Evolutionary conservation across 2,888 invertebrate species (phyloP), one percentile per base, ranked within the genome.

Genomic region (Slavum lentiscoides): DNA sequence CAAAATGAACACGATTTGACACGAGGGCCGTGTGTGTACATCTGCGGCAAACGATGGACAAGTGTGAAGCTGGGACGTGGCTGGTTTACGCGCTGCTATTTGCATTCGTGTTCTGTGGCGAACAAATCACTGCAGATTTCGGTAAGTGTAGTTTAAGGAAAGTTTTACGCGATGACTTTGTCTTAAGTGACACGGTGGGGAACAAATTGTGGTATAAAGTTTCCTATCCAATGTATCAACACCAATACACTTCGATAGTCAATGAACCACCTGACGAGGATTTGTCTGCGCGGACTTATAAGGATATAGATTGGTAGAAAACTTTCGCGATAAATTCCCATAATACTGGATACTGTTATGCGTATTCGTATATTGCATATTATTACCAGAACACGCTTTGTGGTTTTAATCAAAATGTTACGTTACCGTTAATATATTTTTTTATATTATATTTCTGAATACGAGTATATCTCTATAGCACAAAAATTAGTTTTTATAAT

Each of bases 111-210:
- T 80, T 53, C 30, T 80, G 62, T 53, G 53, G 62, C 19, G 37
- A 70, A 64, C 70, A 61, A 37, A 80, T 80, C 62, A 21, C 64
- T 7, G 77, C 77, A 21, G 55, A 70, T 80, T 62, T 70, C 23
- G 55, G 77, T 80, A 55, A 80, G 77, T 70, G 23, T 23, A n/a
- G 30, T 62, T 49, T 49, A n/a, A 49, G 3, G 19, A 30, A 62
- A 73, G 55, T 73, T 73, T 62, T 13, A 62, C 23, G 37, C 55
- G 70, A n/a, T n/a, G 55, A 55, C 55, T 55, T 37, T 13, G 55
- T 7, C 5, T 55, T 19, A 55, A 55, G 19, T 17, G 30, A 55
- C 2, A 15, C 19, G 23, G 53, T 11, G 53, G 23, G 19, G 55
- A 1, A n/a, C 17, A 55, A n/a, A 58, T 37, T 3, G 2, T n/a